Evolutionary conservation across 2,113 vertebrate species (phyloP).

Genomic region (Rhabdornis inornatus): DNA sequence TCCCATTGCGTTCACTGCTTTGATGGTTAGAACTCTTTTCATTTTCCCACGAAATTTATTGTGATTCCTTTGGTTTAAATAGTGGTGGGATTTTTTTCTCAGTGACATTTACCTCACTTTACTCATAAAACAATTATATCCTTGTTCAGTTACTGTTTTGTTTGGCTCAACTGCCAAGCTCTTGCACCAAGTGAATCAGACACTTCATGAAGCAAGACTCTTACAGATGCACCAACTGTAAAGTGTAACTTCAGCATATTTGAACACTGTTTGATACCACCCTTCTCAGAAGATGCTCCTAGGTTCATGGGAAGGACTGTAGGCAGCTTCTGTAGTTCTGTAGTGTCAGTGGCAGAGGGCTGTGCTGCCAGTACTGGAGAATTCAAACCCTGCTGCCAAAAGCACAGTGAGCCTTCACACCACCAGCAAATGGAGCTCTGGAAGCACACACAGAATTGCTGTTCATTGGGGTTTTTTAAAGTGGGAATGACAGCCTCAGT

Average conservation of each 20-base stretch:
- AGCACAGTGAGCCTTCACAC: not conserved
- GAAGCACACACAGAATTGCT: not conserved
- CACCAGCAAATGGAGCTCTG: not conserved
- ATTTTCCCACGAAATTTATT: not conserved
- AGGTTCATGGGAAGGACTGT: not conserved
- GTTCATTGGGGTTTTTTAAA: rapidly evolving
- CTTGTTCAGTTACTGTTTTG: not conserved
- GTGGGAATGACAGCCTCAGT: not conserved
- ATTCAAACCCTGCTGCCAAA: not conserved
- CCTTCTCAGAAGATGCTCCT: not conserved
- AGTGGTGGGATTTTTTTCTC: not conserved
- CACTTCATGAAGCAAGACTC: not conserved
- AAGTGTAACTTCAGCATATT: not conserved
- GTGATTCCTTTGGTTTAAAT: not conserved
- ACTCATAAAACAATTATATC: not conserved
- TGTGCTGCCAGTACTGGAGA: not conserved
- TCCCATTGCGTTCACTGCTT: not conserved
- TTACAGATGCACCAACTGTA: not conserved
- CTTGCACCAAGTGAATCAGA: not conserved
- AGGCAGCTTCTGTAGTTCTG: not conserved
- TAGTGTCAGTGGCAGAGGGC: not conserved
- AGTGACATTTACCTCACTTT: not conserved
- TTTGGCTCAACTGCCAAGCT: not conserved
- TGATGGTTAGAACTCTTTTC: not conserved
- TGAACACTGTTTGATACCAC: not conserved